phyloP scores from a whole-genome alignment of 1,140 invertebrate species.

The Eriocheir sinensis region DNA sequence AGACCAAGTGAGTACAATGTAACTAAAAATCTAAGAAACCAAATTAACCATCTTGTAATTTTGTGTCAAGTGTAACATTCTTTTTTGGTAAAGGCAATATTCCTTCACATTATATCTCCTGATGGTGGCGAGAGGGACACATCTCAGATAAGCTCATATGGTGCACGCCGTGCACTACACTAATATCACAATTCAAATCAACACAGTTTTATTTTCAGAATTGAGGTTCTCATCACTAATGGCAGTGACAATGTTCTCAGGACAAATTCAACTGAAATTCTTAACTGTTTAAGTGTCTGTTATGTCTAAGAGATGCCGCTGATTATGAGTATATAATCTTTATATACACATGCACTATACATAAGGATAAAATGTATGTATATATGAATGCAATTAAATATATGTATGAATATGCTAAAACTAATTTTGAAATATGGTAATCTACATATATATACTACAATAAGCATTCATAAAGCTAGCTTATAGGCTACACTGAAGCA shows the following conservation, averaged over 20 bases:
- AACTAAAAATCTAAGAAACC: not conserved
- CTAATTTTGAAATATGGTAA: not conserved
- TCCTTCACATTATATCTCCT: not conserved
- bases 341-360: not conserved
- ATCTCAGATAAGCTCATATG: not conserved
- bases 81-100: not conserved
- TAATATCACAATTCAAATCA: conserved; percentile 13
- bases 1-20: too few relatives aligned
- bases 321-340: too few relatives aligned
- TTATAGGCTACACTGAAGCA: not conserved
- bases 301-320: not conserved
- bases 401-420: not conserved
- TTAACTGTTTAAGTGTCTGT: not conserved
- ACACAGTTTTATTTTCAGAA: not conserved
- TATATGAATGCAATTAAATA: conserved; percentile 2
- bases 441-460: not conserved
- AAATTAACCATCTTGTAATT: not conserved
- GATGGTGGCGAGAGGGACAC: not conserved
- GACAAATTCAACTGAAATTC: too few relatives aligned
- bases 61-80: not conserved
- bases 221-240: too few relatives aligned
- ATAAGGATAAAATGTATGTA: not conserved
- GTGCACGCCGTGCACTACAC: not conserved
- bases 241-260: not conserved
- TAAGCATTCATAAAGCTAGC: not conserved